Evolutionary conservation across 2,113 vertebrate species (phyloP).

Genomic region (Garra rufa): DNA sequence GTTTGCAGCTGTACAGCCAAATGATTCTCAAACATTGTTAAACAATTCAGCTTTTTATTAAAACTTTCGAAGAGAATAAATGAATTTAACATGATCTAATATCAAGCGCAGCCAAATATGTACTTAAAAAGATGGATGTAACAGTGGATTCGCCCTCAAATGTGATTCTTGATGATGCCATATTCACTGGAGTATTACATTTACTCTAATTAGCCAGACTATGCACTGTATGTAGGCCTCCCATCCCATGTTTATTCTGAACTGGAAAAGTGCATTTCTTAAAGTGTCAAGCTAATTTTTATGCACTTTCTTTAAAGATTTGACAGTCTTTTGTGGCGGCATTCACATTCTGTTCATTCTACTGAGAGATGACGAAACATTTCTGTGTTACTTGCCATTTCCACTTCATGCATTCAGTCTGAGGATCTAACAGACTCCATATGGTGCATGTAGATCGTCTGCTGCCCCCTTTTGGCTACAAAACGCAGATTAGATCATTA

Average conservation of each 20-base stretch:
- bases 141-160: background rate
- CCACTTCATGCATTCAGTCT: background rate
- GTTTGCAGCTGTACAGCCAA: too few species aligned
- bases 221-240: too few species aligned
- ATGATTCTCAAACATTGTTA: background rate
- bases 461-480: slow-evolving; percentile 69
- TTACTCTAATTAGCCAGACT: too few species aligned
- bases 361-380: background rate
- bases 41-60: background rate
- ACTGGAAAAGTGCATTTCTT: background rate
- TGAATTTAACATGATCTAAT: background rate
- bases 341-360: background rate
- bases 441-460: slow-evolving; percentile 52
- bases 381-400: background rate
- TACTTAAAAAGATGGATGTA: background rate
- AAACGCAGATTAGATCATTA: background rate
- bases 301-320: background rate
- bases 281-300: background rate
- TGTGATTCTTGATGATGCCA: background rate
- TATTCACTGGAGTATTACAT: background rate
- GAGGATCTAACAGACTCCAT: background rate
- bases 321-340: background rate
- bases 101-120: background rate
- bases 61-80: background rate
- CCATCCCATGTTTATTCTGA: background rate